Base-by-base conservation (phyloP, 2,888 invertebrate genomes). In the Neria commutata region DNA sequence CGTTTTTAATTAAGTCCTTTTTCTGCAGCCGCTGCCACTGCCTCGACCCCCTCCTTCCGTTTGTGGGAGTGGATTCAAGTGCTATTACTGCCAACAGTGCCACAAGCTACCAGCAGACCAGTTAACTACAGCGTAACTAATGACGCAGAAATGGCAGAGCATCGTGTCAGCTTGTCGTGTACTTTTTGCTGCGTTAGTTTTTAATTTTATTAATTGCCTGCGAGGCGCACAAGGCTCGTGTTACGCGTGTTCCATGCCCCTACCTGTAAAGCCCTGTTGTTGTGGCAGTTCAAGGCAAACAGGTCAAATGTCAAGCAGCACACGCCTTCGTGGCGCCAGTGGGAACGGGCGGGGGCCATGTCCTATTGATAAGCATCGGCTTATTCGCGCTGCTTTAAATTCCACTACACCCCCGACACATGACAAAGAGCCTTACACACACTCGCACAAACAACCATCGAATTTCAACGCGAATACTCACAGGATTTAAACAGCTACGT, bases 151-250 rank as follows among this genome's bases (percentile, higher is more conserved):
- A 37, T 29, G 29, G 11, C 29, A 11, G 14, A 37, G 37, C 6
- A 29, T 4, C n/a, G 37, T 37, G 37, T 37, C 37, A 37, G n/a
- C 37, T 37, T 37, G n/a, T 3, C 3, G 37, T 14, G 29, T 5
- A 29, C n/a, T 11, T 37, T 37, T 37, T 37, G 6, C n/a, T 8
- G 6, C 37, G 37, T 37, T 37, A 72, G 60, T 73, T 72, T 72
- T 72, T 72, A 72, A 72, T 72, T 72, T 73, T 73, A 72, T 72
- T 72, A 72, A 72, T 73, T 73, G 73, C 70, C 65, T 68, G 60
- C 61, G 63, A 60, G 60, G 56, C 6, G n/a, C n/a, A n/a, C n/a
- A n/a, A n/a, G n/a, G n/a, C 4, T 42, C 42, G 21, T 42, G 14
- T 42, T 42, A 42, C 42, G 21, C 21, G 11, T 11, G 29, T 29